Evolutionary conservation across 2,888 invertebrate genomes (phyloP).

Genomic region (Cephonodes hylas): DNA sequence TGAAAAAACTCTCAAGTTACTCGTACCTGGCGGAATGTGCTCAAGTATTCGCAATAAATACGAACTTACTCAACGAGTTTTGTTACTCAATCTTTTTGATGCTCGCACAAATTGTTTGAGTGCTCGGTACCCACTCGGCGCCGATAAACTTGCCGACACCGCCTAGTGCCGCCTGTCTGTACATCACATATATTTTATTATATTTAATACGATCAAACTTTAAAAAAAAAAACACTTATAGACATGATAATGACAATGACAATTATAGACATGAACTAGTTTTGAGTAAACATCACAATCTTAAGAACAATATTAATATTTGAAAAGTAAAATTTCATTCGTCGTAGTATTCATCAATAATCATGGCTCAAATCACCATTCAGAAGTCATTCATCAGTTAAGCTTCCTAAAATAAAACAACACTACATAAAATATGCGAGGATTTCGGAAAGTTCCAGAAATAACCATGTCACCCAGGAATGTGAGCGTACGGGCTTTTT

Average conservation of each 20-base stretch:
- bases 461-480: background rate
- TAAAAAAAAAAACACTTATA: too few species aligned
- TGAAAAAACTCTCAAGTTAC: conserved; percentile 18
- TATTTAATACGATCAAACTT: too few species aligned
- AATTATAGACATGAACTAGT: too few species aligned
- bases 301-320: too few species aligned
- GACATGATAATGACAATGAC: too few species aligned
- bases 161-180: background rate
- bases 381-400: too few species aligned
- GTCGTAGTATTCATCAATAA: too few species aligned
- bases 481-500: background rate
- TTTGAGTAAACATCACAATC: too few species aligned
- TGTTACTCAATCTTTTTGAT: conserved; percentile 1
- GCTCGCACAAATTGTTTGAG: conserved; percentile 3
- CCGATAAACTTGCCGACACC: background rate
- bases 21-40: conserved; percentile 19
- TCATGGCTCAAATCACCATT: too few species aligned
- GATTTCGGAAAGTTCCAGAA: background rate
- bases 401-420: background rate
- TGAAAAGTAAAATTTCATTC: too few species aligned
- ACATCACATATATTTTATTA: background rate
- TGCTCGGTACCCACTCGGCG: background rate
- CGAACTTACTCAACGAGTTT: conserved; percentile 4
- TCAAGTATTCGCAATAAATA: conserved; percentile 17
- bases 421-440: background rate